phyloP scores from a whole-genome alignment of 2,888 invertebrate species.

The Geotrupes spiniger region DNA sequence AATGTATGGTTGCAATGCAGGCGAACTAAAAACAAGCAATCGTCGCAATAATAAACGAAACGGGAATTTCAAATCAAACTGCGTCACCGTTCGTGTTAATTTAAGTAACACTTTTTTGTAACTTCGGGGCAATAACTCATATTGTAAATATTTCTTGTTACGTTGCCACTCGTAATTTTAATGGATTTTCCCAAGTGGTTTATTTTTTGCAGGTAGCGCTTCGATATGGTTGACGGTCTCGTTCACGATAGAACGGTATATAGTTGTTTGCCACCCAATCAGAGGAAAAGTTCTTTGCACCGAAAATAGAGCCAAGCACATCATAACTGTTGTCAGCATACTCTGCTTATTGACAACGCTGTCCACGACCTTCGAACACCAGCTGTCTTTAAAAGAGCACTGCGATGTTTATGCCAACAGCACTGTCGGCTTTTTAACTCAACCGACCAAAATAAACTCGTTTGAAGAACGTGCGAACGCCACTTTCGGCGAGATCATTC shows the following conservation, averaged over 20 bases:
- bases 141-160: no score
- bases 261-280: conserved; percentile 73
- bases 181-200: no score
- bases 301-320: conserved; percentile 64
- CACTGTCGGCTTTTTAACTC: not conserved
- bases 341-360: conserved; percentile 62
- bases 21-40: no score
- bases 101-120: no score
- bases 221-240: conserved; percentile 74
- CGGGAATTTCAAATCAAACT: no score
- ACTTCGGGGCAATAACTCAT: no score
- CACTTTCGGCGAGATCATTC: not conserved
- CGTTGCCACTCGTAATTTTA: no score
- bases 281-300: conserved; percentile 68
- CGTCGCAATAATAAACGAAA: no score
- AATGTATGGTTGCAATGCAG: no score
- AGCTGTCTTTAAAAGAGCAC: conserved; percentile 45
- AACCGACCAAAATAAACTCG: not conserved
- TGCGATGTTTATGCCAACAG: conserved; percentile 28
- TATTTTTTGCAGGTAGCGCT: conserved; percentile 55
- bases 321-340: conserved; percentile 58
- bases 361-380: conserved; percentile 66
- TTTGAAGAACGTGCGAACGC: not conserved
- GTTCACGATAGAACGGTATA: conserved; percentile 73
- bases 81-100: no score